Evolutionary conservation across 2,113 vertebrate genomes (phyloP).

Genomic region (Pelodiscus sinensis): DNA sequence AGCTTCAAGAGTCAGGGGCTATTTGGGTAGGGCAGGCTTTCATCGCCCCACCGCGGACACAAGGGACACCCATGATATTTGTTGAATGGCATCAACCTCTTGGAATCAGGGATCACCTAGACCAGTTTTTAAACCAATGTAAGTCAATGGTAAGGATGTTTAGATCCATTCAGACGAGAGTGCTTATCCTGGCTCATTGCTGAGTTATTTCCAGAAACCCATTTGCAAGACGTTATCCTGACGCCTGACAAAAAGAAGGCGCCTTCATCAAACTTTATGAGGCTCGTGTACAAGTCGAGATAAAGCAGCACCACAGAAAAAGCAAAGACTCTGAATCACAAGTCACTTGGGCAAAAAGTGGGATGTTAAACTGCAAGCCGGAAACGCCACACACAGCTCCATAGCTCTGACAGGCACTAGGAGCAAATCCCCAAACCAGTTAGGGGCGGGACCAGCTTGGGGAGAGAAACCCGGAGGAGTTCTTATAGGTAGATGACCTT

Average conservation of each 20-base stretch:
- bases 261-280: fast-evolving
- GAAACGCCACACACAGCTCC: background rate
- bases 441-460: fast-evolving
- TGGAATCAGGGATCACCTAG: background rate
- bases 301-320: background rate
- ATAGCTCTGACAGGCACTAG: background rate
- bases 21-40: fast-evolving
- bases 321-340: background rate
- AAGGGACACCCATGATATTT: background rate
- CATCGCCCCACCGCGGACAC: fast-evolving
- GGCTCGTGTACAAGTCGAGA: background rate
- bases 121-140: fast-evolving
- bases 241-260: background rate
- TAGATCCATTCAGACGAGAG: fast-evolving
- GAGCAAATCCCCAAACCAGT: background rate
- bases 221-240: fast-evolving
- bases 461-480: background rate
- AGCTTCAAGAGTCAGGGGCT: background rate
- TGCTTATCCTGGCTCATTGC: fast-evolving
- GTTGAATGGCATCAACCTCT: fast-evolving
- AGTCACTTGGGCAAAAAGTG: background rate
- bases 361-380: background rate
- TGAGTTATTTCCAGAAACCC: background rate
- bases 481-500: background rate
- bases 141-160: background rate